A percentile compares a stretch with the other conserved stretches of the same genome.
These are phyloP conservation scores for Callosobruchus maculatus DNA, from an alignment of 2,888 invertebrate species.

Conservation along the genomic window DNA sequence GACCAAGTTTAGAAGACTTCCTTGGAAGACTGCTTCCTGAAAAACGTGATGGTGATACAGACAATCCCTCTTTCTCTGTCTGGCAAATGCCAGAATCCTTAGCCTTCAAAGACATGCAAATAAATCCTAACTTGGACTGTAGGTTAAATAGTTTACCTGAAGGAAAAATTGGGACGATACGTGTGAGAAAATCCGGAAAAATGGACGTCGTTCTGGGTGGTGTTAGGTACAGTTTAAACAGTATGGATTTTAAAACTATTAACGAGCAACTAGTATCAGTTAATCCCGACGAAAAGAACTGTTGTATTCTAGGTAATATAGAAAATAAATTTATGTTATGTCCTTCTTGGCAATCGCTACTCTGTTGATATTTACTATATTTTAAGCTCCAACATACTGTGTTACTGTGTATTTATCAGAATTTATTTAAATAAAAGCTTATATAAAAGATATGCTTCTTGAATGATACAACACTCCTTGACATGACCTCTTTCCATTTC, in stretches of 20 bases:
- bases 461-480: too few species aligned
- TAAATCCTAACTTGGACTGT: constrained; percentile 3
- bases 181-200: constrained; percentile 22
- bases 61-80: constrained; percentile 33
- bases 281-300: neutral
- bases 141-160: constrained; percentile 16
- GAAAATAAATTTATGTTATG: neutral
- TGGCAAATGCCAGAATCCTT: constrained; percentile 44
- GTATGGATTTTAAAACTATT: neutral
- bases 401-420: neutral
- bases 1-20: neutral
- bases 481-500: too few species aligned
- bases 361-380: neutral
- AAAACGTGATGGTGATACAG: neutral
- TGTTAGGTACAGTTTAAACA: constrained; percentile 9
- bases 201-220: constrained; percentile 16
- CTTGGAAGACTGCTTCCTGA: neutral
- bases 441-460: too few species aligned
- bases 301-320: neutral
- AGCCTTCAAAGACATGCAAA: constrained; percentile 18
- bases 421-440: neutral
- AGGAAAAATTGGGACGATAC: constrained; percentile 22
- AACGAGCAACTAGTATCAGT: neutral
- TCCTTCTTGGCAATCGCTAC: neutral
- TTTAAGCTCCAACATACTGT: neutral